Conservation (phyloP, 1,140 invertebrate genomes). For the Leptinotarsa undecemlineata region DNA sequence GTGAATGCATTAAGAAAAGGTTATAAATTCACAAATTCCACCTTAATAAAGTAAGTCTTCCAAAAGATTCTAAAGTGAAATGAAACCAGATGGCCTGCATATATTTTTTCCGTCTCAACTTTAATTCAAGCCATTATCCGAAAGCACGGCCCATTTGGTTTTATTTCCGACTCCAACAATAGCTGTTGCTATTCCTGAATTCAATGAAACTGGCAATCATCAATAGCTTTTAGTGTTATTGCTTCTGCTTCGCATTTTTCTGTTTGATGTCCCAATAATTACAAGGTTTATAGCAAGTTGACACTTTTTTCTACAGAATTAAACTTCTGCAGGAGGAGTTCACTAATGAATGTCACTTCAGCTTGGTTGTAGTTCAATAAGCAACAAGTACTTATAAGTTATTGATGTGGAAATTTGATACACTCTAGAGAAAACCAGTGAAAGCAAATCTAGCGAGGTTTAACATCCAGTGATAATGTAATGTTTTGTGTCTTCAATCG, state of each 20-base stretch:
- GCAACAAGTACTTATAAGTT: too few relatives aligned
- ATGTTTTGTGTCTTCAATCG: too few relatives aligned
- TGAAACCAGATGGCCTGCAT: constrained; percentile 46
- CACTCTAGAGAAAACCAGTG: too few relatives aligned
- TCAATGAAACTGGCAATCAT: constrained; percentile 38
- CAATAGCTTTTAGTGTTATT: constrained; percentile 44
- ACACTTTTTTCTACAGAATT: background rate
- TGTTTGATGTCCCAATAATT: constrained; percentile 8
- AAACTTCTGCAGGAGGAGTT: background rate
- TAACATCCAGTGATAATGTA: too few relatives aligned
- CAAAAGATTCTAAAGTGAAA: constrained; percentile 32
- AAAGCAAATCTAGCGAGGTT: too few relatives aligned
- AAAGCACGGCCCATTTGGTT: constrained; percentile 44
- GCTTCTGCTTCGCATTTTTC: constrained; percentile 31
- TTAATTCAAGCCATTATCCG: constrained; percentile 44
- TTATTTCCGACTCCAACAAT: constrained; percentile 42
- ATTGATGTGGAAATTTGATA: too few relatives aligned
- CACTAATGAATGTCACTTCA: background rate
- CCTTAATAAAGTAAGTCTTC: background rate
- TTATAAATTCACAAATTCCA: background rate
- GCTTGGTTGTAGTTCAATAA: too few relatives aligned
- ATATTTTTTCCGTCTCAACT: constrained; percentile 43
- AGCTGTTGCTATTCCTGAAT: constrained; percentile 37
- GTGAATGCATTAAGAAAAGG: background rate
- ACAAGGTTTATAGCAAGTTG: background rate